Evolutionary conservation across 2,113 vertebrate species (phyloP), one percentile per base, ranked within the genome.

Genomic region (Gymnobelideus leadbeateri): DNA sequence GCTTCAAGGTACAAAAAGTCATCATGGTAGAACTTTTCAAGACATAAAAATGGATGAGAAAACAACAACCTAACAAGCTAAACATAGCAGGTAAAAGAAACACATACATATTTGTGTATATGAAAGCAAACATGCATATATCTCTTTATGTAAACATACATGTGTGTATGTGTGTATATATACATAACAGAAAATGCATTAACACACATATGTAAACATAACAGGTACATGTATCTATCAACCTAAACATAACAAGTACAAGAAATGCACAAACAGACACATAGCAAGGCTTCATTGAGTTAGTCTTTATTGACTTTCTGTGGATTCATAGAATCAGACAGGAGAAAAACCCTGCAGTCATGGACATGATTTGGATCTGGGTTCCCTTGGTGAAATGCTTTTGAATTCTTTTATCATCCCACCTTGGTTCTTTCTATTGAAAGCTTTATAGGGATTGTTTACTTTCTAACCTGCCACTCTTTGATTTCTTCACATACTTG

Each of bases 381-480:
- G 16, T 93, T 94, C 92, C 52, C 94, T 89, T 93, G 31, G n/a
- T 43, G 90, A 93, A 91, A 54, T 10, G 11, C 46, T 97, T 93
- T 10, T 16, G 0, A 6, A 24, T 31, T 61, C 7, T 0, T 49
- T 94, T 43, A 57, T 24, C 68, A 55, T 50, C 95, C 31, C 93
- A 94, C 91, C 10, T 92, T 50, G 57, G 90, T 96, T 97, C 51
- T 94, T 84, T 95, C 91, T 28, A 91, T 10, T 92, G 55, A 51
- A 97, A 95, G 50, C 47, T 95, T 97, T 96, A 90, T 90, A 55
- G 89, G 47, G 37, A 90, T 94, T 77, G 94, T 96, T 97, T 98
- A 92, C 96, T 94, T 84, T 89, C 0, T 49, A 55, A 96, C 54
- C 95, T 96, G 92, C 95, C 28, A 92, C 52, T 97, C 90, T 94